Evolutionary conservation across 2,113 vertebrate species (phyloP).

Genomic region (Prunella fulvescens): DNA sequence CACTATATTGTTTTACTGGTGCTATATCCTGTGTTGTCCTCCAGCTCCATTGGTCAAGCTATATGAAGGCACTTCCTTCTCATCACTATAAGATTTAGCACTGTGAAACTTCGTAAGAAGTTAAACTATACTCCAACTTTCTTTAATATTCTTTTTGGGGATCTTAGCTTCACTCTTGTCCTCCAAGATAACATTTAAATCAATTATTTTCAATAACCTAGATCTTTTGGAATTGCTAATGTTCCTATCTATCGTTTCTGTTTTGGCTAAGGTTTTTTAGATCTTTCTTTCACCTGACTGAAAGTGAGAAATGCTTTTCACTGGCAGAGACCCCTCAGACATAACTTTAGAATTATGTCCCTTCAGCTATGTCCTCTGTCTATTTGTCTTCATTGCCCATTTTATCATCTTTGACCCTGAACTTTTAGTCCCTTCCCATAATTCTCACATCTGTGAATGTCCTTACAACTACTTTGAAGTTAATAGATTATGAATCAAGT

Average conservation of each 20-base stretch:
- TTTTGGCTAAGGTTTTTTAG: slow-evolving; percentile 1
- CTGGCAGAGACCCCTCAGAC: background rate
- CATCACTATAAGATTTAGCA: background rate
- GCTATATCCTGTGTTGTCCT: background rate
- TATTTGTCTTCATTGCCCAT: slow-evolving; percentile 9
- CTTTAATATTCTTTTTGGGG: background rate
- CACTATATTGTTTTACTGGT: background rate
- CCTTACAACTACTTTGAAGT: background rate
- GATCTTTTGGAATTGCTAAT: background rate
- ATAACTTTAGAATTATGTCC: background rate
- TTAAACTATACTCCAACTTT: background rate
- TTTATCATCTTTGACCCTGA: slow-evolving; percentile 19
- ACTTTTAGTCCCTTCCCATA: background rate
- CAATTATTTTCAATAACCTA: background rate
- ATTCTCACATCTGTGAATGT: background rate
- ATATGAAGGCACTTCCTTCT: background rate
- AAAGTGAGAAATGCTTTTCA: slow-evolving; percentile 23
- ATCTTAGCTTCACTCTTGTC: background rate
- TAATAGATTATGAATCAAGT: background rate
- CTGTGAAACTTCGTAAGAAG: background rate
- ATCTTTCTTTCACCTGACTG: background rate
- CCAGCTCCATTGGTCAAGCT: background rate
- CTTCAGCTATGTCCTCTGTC: background rate
- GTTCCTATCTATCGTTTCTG: background rate
- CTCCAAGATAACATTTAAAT: background rate